Evolutionary conservation across 2,888 invertebrate species (phyloP), one percentile per base, ranked within the genome.

Genomic region (Pelosia muscerda): DNA sequence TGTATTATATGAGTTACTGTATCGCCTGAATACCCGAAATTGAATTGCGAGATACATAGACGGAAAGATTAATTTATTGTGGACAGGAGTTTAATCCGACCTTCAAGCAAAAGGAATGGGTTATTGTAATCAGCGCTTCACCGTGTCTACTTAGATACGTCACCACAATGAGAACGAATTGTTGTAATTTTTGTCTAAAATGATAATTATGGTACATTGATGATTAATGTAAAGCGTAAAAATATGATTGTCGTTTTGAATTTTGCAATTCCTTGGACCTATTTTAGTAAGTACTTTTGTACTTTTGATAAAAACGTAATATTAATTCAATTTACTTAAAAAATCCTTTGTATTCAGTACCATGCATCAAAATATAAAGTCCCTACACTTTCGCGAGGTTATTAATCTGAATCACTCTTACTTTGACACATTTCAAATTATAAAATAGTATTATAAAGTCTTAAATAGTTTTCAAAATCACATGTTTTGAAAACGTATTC

Each of bases 31-130:
- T 42, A 19, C 2, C 19, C 19, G 19, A 42, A 42, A 19, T 42
- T 19, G 19, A 19, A 42, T 19, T 42, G 19, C 42, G 42, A 42
- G 42, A 19, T n/a, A 49, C 2, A n/a, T 6, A 49, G 2, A 9
- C 8, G 8, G 49, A 19, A 49, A 49, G 49, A 49, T 49, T 49
- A n/a, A 49, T 49, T n/a, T n/a, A 49, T 49, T 49, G n/a, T n/a
- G n/a, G 49, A n/a, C n/a, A n/a, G n/a, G n/a, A 49, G n/a, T 49
- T 49, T 49, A n/a, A 49, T 49, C 49, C 49, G n/a, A n/a, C 49
- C n/a, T 49, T 9, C 49, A 19, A 49, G 49, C n/a, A 49, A n/a
- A 49, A 49, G 49, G 5, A 49, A 49, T 49, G 49, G n/a, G n/a
- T 49, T n/a, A 49, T n/a, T 49, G 49, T 49, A n/a, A 49, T 49